Evolutionary conservation across 2,888 invertebrate genomes (phyloP).

Genomic region (Alitta virens): DNA sequence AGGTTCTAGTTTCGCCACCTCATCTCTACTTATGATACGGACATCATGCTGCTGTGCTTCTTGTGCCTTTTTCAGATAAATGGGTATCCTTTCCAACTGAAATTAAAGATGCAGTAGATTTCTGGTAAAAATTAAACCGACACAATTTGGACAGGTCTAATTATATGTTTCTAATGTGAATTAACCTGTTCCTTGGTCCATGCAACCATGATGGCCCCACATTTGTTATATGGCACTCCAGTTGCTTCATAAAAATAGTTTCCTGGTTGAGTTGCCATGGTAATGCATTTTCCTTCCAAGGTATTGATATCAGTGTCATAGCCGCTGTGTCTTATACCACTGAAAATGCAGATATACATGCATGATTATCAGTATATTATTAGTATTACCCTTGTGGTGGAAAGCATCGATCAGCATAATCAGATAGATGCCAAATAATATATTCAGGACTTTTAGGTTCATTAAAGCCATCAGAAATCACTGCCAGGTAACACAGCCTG

Average conservation of each 20-base stretch:
- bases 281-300: constrained; percentile 10
- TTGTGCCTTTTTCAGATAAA: not conserved
- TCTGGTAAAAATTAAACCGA: not conserved
- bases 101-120: not conserved
- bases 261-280: not conserved
- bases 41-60: not conserved
- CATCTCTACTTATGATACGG: constrained; percentile 2
- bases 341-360: too few species aligned
- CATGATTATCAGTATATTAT: too few species aligned
- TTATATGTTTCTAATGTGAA: not conserved
- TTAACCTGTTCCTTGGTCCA: constrained; percentile 40
- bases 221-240: constrained; percentile 31
- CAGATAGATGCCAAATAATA: too few species aligned
- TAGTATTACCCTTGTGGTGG: too few species aligned
- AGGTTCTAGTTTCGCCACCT: constrained; percentile 34
- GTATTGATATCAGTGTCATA: constrained; percentile 36
- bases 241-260: not conserved
- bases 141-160: not conserved
- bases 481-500: too few species aligned
- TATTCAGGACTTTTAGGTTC: too few species aligned
- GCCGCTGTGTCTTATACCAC: constrained; percentile 46
- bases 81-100: not conserved
- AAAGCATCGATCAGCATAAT: too few species aligned
- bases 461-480: too few species aligned
- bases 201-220: constrained; percentile 44